Percentiles rank a stretch among this genome's conserved stretches.
Evolutionary conservation across 2,888 invertebrate genomes (phyloP).

Genomic region (Agapetus fuscipes): DNA sequence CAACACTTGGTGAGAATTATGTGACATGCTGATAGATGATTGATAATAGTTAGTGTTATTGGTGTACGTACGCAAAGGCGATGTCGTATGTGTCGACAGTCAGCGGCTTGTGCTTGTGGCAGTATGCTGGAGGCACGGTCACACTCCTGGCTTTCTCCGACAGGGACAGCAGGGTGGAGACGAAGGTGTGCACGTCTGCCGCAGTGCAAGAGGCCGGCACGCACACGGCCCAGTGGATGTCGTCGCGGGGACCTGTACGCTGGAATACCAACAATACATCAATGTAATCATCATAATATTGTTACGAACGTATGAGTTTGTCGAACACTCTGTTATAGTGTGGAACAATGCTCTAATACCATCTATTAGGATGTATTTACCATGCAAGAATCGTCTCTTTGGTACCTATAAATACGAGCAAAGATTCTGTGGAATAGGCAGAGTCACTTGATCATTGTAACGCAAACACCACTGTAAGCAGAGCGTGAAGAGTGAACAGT

Average conservation of each 20-base stretch:
- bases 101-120: slow-evolving; percentile 36
- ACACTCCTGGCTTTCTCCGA: slow-evolving; percentile 25
- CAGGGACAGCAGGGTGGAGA: slow-evolving; percentile 31
- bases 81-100: slow-evolving; percentile 32
- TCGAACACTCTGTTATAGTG: too few species aligned
- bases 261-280: slow-evolving; percentile 6
- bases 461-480: too few species aligned
- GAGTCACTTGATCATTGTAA: too few species aligned
- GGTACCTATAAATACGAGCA: too few species aligned
- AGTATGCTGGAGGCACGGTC: slow-evolving; percentile 38
- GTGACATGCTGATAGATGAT: too few species aligned
- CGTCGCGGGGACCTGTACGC: slow-evolving; percentile 38
- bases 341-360: too few species aligned
- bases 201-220: slow-evolving; percentile 50
- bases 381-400: too few species aligned
- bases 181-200: slow-evolving; percentile 42
- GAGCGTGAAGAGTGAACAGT: too few species aligned
- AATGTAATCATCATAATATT: slow-evolving; percentile 1
- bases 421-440: too few species aligned
- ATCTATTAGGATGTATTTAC: not conserved
- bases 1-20: too few species aligned
- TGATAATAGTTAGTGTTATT: too few species aligned
- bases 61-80: slow-evolving; percentile 36
- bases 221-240: slow-evolving; percentile 54
- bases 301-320: too few species aligned